Percentiles rank a stretch among this genome's conserved stretches.
phyloP scores from a whole-genome alignment of 2,888 invertebrate species.

The Caenorhabditis becei region DNA sequence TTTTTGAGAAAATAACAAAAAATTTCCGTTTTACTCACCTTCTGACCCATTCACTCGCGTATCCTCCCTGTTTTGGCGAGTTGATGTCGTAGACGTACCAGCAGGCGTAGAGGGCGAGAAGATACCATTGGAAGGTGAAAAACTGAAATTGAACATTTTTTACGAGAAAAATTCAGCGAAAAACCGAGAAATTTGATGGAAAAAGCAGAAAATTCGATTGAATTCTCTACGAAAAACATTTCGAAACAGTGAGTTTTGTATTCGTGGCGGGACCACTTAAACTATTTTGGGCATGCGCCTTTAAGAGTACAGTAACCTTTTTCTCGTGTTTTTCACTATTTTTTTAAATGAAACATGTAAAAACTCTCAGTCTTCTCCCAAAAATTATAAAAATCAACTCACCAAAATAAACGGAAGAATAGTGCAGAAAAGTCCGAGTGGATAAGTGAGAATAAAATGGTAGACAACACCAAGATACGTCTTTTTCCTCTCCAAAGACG shows the following conservation, averaged over 20 bases:
- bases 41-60: conserved; percentile 66
- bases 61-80: conserved; percentile 83
- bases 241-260: no score
- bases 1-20: background rate
- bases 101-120: conserved; percentile 73
- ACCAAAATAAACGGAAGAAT: conserved; percentile 63
- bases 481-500: conserved; percentile 55
- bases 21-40: background rate
- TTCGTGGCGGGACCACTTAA: no score
- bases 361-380: no score
- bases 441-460: conserved; percentile 65
- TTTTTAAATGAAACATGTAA: no score
- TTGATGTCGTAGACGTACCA: conserved; percentile 87
- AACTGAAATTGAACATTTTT: conserved; percentile 73
- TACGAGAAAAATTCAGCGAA: background rate
- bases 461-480: conserved; percentile 61
- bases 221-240: no score
- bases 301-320: no score
- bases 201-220: background rate
- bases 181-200: no score
- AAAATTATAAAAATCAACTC: conserved; percentile 7
- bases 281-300: no score
- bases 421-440: conserved; percentile 48
- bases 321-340: no score
- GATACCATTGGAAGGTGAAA: conserved; percentile 79